Percentiles rank a stretch among this genome's conserved stretches.
Conservation (phyloP, 2,797 vertebrate species). For the Onychomys leucogaster region DNA sequence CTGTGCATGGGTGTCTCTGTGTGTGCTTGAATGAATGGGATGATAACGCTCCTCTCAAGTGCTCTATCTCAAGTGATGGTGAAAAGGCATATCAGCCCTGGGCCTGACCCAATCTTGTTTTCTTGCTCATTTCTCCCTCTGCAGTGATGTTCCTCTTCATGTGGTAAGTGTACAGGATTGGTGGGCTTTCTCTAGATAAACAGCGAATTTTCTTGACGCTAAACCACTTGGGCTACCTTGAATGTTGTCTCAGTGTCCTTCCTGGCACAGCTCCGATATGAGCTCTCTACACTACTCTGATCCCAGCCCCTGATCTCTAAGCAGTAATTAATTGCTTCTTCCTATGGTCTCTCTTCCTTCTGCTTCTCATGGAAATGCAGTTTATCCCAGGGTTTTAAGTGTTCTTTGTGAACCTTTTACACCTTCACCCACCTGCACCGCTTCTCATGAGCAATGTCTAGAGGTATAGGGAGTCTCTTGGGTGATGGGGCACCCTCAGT, state of each 20-base stretch:
- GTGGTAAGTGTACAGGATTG: background rate
- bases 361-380: background rate
- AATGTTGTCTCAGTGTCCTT: background rate
- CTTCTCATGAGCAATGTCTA: background rate
- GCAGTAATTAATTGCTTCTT: background rate
- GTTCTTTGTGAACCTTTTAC: background rate
- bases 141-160: background rate
- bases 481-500: background rate
- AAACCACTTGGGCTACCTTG: background rate
- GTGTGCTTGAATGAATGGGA: no score
- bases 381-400: background rate
- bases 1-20: no score
- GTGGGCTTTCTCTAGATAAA: background rate
- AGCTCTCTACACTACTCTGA: background rate
- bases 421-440: background rate
- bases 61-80: no score
- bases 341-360: background rate
- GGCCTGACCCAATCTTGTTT: background rate
- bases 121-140: background rate
- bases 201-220: background rate
- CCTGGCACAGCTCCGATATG: background rate
- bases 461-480: background rate
- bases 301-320: background rate
- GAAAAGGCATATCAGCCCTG: background rate
- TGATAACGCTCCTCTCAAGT: no score